Evolutionary conservation across 2,888 invertebrate genomes (phyloP).

Genomic region (Neelides folsomi): DNA sequence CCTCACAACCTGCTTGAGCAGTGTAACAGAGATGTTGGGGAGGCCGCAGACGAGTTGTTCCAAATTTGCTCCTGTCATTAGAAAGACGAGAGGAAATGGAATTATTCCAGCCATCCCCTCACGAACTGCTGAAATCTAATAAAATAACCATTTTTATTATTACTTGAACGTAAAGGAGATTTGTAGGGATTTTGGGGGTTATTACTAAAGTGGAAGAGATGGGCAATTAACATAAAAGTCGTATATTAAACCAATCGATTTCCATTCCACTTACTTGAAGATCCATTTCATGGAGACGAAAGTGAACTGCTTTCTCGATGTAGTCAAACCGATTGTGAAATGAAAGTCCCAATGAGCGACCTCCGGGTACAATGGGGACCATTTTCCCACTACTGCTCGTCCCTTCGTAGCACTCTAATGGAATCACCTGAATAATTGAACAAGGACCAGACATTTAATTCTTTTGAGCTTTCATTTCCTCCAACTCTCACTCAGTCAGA

Average conservation of each 20-base stretch:
- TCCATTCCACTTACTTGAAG: conserved; percentile 40
- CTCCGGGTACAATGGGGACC: conserved; percentile 50
- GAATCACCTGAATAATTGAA: conserved; percentile 40
- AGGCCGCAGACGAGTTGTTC: conserved; percentile 52
- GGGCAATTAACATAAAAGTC: background rate
- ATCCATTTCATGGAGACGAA: conserved; percentile 50
- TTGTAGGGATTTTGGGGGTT: too few species aligned
- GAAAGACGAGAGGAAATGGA: conserved; percentile 49
- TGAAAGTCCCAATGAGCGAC: conserved; percentile 46
- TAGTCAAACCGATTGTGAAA: conserved; percentile 49
- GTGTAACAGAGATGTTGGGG: conserved; percentile 47
- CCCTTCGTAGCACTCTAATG: conserved; percentile 50
- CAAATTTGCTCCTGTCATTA: conserved; percentile 47
- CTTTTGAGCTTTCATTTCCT: background rate
- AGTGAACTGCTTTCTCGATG: conserved; percentile 47
- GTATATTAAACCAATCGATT: background rate
- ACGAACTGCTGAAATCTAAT: conserved; percentile 42
- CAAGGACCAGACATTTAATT: background rate
- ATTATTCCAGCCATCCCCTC: conserved; percentile 53
- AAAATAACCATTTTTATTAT: too few species aligned
- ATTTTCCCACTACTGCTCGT: conserved; percentile 48
- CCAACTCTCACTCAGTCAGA: background rate
- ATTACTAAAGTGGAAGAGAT: background rate
- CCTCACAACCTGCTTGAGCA: conserved; percentile 50
- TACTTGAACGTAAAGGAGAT: too few species aligned